Evolutionary conservation across 2,113 vertebrate species (phyloP).

Genomic region (Dolichallabes microphthalmus): DNA sequence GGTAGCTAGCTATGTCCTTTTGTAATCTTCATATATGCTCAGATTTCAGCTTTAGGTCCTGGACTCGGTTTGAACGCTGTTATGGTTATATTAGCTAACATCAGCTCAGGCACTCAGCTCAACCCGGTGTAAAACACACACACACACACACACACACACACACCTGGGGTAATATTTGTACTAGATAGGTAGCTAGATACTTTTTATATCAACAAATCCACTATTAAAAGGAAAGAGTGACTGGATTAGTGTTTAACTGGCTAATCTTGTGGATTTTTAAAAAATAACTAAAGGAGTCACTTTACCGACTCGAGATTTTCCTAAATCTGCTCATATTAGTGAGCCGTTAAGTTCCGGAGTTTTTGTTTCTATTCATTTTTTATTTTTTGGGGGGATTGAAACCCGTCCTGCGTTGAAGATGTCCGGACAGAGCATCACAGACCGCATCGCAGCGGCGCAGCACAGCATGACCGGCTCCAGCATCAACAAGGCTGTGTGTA

Average conservation of each 20-base stretch:
- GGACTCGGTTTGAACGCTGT: slow-evolving; percentile 65
- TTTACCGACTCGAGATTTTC: slow-evolving; percentile 21
- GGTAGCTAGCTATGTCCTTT: slow-evolving; percentile 68
- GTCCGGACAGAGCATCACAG: slow-evolving; percentile 87
- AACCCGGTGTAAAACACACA: not conserved
- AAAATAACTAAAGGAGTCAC: slow-evolving; percentile 4
- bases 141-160: too few species aligned
- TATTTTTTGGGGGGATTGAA: slow-evolving; percentile 9
- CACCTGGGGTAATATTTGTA: slow-evolving; percentile 51
- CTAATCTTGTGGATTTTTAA: not conserved
- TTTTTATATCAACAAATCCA: slow-evolving; percentile 17
- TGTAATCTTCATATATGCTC: slow-evolving; percentile 63
- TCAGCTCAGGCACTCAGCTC: slow-evolving; percentile 54
- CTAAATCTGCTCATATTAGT: not conserved
- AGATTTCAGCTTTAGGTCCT: slow-evolving; percentile 66
- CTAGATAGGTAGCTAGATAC: slow-evolving; percentile 46
- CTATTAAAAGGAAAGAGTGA: not conserved
- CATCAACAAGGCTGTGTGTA: slow-evolving; percentile 85
- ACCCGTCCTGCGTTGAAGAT: slow-evolving; percentile 51
- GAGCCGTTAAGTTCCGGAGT: not conserved
- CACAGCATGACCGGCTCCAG: slow-evolving; percentile 87
- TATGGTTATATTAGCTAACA: slow-evolving; percentile 75
- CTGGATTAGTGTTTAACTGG: not conserved
- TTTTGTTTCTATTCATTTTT: not conserved
- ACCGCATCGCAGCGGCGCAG: slow-evolving; percentile 84